Conservation (phyloP, 2,113 vertebrate species). For the Leucopsar rothschildi region DNA sequence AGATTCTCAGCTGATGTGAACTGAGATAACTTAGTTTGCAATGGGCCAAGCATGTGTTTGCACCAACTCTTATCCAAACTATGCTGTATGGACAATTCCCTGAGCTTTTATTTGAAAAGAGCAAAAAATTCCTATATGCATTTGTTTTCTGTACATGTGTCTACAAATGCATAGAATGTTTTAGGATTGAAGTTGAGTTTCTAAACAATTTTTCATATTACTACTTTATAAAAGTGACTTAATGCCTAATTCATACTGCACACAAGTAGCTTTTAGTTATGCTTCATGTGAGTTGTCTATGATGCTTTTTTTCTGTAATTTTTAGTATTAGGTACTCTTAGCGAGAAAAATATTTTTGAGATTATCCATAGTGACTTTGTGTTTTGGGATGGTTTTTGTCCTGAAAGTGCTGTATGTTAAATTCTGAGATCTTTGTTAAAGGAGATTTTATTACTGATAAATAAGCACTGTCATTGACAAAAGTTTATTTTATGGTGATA, state of each 20-base stretch:
- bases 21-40: not conserved
- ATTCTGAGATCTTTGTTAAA: not conserved
- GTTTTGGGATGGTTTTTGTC: not conserved
- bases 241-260: not conserved
- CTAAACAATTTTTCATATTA: not conserved
- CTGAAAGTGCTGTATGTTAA: not conserved
- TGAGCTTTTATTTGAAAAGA: not conserved
- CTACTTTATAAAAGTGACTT: not conserved
- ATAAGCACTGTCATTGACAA: not conserved
- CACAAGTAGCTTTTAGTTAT: not conserved
- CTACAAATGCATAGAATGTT: not conserved
- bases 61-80: not conserved
- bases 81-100: not conserved
- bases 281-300: not conserved
- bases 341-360: not conserved
- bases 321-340: not conserved
- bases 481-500: not conserved
- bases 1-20: not conserved
- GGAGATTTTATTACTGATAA: not conserved
- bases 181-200: not conserved
- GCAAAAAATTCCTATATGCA: not conserved
- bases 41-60: not conserved
- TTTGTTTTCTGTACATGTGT: not conserved
- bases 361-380: not conserved
- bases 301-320: not conserved